Evolutionary conservation across 1,140 invertebrate genomes (phyloP).

Genomic region (Ostrea edulis): DNA sequence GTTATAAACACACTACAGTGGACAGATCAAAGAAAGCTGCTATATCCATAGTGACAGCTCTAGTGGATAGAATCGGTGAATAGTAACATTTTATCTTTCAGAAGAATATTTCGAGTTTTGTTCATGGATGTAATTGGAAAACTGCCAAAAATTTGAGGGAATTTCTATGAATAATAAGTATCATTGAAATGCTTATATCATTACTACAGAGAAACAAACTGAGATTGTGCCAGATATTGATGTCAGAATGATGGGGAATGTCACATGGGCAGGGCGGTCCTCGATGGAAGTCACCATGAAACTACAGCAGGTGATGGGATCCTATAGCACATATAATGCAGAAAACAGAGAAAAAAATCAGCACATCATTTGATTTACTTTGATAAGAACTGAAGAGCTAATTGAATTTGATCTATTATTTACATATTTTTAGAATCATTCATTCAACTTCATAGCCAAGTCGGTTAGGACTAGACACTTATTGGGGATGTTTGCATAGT

Average conservation of each 20-base stretch:
- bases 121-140: no score
- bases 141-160: no score
- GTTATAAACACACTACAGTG: slow-evolving; percentile 85
- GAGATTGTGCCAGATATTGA: slow-evolving; percentile 82
- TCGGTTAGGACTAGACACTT: no score
- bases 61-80: slow-evolving; percentile 86
- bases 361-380: no score
- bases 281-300: slow-evolving; percentile 88
- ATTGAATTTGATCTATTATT: no score
- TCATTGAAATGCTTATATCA: background rate
- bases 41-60: slow-evolving; percentile 87
- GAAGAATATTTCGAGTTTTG: background rate
- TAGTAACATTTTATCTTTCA: background rate
- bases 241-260: slow-evolving; percentile 86
- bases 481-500: no score
- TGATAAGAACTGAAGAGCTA: no score
- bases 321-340: no score
- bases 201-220: background rate
- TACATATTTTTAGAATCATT: no score
- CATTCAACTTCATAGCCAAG: no score
- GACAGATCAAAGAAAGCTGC: slow-evolving; percentile 82
- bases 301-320: slow-evolving; percentile 83
- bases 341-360: no score
- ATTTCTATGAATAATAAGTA: no score
- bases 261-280: slow-evolving; percentile 87